Conservation (phyloP, 2,888 invertebrate genomes). For the Amaurobius ferox region DNA sequence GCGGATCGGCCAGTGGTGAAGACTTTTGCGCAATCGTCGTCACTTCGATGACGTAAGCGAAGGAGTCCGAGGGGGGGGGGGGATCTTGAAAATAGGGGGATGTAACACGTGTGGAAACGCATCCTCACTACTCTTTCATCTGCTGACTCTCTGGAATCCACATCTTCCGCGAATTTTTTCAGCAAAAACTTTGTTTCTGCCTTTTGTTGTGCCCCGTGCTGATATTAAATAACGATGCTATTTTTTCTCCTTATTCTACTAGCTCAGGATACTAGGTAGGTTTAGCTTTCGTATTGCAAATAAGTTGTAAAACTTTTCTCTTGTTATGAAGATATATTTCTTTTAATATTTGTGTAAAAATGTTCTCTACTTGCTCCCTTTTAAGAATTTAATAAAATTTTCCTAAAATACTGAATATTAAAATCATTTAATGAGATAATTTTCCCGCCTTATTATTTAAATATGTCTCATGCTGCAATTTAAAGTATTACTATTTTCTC, state of each 20-base stretch:
- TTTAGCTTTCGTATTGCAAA: too few species aligned
- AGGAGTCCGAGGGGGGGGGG: background rate
- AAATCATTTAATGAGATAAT: too few species aligned
- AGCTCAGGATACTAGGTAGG: background rate
- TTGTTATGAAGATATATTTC: too few species aligned
- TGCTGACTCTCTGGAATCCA: conserved; percentile 7
- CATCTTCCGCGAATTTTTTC: conserved; percentile 6
- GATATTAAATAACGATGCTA: background rate
- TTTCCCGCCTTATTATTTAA: too few species aligned
- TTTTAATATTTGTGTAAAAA: too few species aligned
- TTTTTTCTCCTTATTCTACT: background rate
- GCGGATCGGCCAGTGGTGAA: background rate
- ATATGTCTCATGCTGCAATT: too few species aligned
- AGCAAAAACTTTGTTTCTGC: background rate
- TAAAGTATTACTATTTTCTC: too few species aligned
- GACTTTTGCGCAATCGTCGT: conserved; percentile 29
- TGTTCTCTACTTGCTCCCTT: too few species aligned
- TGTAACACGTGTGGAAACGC: conserved; percentile 34
- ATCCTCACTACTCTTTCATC: conserved; percentile 10
- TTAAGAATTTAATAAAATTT: too few species aligned
- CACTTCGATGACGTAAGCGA: conserved; percentile 45
- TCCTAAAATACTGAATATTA: too few species aligned
- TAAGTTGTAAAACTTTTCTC: too few species aligned
- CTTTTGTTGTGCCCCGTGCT: background rate
- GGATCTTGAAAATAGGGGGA: conserved; percentile 18